These are phyloP conservation scores for Junco hyemalis DNA, from an alignment of 2,113 vertebrate species.

Conservation along the genomic window DNA sequence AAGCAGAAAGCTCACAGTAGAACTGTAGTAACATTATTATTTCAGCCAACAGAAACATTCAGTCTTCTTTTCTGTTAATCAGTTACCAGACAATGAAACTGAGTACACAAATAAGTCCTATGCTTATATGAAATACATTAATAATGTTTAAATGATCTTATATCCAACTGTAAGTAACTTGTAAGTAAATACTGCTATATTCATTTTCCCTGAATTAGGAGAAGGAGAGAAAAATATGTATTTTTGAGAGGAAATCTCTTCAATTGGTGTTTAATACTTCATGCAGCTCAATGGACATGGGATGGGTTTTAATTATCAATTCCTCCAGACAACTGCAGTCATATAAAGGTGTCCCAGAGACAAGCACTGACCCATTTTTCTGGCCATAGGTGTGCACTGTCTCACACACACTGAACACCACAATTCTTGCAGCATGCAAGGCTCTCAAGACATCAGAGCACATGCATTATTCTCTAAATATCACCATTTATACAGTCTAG, in stretches of 20 bases:
- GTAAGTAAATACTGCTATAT: neutral
- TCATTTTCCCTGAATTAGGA: slow-evolving; percentile 23
- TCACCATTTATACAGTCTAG: neutral
- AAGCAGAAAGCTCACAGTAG: slow-evolving; percentile 70
- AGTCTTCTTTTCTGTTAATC: slow-evolving; percentile 39
- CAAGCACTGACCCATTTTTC: neutral
- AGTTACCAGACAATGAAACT: slow-evolving; percentile 40
- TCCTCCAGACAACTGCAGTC: slow-evolving; percentile 26
- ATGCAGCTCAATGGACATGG: slow-evolving; percentile 21
- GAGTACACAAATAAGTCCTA: neutral
- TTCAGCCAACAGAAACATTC: slow-evolving; percentile 40
- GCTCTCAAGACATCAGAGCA: slow-evolving; percentile 9
- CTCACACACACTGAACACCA: slow-evolving; percentile 8
- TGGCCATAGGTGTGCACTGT: slow-evolving; percentile 12
- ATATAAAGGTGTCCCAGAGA: neutral
- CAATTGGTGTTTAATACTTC: neutral
- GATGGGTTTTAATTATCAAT: neutral
- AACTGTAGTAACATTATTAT: neutral
- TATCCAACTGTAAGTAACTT: neutral
- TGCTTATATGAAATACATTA: neutral
- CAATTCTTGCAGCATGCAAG: slow-evolving; percentile 36
- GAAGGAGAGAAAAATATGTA: slow-evolving; percentile 39
- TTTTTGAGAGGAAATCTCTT: slow-evolving; percentile 30
- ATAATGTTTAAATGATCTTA: slow-evolving; percentile 36
- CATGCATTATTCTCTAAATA: slow-evolving; percentile 15